Evolutionary conservation across 2,888 invertebrate genomes (phyloP).

Genomic region (Ochropacha duplaris): DNA sequence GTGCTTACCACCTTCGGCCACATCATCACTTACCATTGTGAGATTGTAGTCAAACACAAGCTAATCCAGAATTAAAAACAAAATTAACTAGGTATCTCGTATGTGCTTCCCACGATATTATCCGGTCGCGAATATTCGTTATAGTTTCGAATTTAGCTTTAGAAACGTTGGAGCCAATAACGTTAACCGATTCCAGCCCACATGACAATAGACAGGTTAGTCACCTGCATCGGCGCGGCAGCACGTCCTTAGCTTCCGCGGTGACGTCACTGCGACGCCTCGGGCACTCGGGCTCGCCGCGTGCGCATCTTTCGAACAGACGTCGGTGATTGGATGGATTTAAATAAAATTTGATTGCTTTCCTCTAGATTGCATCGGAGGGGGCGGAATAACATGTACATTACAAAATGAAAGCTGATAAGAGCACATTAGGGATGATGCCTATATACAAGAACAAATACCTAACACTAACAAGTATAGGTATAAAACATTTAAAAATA

Average conservation of each 20-base stretch:
- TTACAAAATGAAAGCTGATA: not conserved
- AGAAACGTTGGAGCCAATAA: constrained; percentile 15
- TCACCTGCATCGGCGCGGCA: constrained; percentile 50
- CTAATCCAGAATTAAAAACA: too few relatives aligned
- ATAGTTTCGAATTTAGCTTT: not conserved
- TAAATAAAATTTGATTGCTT: not conserved
- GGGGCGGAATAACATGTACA: not conserved
- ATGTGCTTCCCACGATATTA: not conserved
- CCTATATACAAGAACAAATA: too few relatives aligned
- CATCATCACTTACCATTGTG: too few relatives aligned
- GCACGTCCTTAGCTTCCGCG: constrained; percentile 72
- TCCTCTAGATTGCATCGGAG: not conserved
- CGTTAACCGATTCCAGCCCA: constrained; percentile 32
- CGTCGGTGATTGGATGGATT: not conserved
- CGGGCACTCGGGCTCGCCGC: constrained; percentile 26
- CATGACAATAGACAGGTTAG: constrained; percentile 59
- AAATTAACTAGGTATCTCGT: too few relatives aligned
- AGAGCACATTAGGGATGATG: too few relatives aligned
- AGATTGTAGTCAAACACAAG: too few relatives aligned
- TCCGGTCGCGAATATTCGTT: not conserved
- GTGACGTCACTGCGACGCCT: constrained; percentile 56
- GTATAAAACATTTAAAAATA: too few relatives aligned
- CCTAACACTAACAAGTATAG: too few relatives aligned
- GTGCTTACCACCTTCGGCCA: too few relatives aligned
- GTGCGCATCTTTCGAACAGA: constrained; percentile 24